A percentile compares a stretch with the other conserved stretches of the same genome.
These are phyloP conservation scores for Cynoglossus semilaevis DNA, from an alignment of 2,113 vertebrate genomes.

Conservation along the genomic window DNA sequence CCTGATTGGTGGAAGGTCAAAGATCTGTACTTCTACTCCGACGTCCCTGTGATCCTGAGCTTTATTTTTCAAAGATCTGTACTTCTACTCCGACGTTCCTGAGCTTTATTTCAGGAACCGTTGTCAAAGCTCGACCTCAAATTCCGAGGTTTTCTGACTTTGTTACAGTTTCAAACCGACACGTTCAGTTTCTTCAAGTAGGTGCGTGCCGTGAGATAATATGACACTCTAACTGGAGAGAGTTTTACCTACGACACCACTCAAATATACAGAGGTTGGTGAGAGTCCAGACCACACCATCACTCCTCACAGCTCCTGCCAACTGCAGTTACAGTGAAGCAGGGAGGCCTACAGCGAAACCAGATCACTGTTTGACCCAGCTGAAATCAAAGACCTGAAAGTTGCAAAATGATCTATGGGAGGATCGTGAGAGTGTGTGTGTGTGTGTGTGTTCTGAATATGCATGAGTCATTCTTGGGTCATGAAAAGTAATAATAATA, in stretches of 20 bases:
- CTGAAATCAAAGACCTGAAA: slow-evolving; percentile 51
- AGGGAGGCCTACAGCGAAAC: slow-evolving; percentile 58
- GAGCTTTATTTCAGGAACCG: too few species aligned
- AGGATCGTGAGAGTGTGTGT: slow-evolving; percentile 47
- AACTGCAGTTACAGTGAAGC: slow-evolving; percentile 54
- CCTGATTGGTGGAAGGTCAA: too few species aligned
- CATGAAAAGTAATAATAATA: too few species aligned
- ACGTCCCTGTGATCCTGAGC: too few species aligned
- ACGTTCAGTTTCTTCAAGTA: slow-evolving; percentile 47
- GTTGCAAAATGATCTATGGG: slow-evolving; percentile 49
- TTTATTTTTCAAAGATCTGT: too few species aligned
- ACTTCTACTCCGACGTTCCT: too few species aligned
- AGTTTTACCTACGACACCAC: slow-evolving; percentile 46
- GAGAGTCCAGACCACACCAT: slow-evolving; percentile 59
- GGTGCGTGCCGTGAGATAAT: slow-evolving; percentile 37
- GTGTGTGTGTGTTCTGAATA: too few species aligned
- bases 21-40: too few species aligned
- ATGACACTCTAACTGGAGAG: slow-evolving; percentile 21
- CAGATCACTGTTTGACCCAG: slow-evolving; percentile 56
- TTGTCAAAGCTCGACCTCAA: too few species aligned
- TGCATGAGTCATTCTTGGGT: too few species aligned
- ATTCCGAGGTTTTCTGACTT: neutral
- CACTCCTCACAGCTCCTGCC: slow-evolving; percentile 39
- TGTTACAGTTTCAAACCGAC: slow-evolving; percentile 20
- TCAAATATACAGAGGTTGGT: slow-evolving; percentile 42